Evolutionary conservation across 2,797 vertebrate genomes (phyloP).

Genomic region (Chaunax sp.): DNA sequence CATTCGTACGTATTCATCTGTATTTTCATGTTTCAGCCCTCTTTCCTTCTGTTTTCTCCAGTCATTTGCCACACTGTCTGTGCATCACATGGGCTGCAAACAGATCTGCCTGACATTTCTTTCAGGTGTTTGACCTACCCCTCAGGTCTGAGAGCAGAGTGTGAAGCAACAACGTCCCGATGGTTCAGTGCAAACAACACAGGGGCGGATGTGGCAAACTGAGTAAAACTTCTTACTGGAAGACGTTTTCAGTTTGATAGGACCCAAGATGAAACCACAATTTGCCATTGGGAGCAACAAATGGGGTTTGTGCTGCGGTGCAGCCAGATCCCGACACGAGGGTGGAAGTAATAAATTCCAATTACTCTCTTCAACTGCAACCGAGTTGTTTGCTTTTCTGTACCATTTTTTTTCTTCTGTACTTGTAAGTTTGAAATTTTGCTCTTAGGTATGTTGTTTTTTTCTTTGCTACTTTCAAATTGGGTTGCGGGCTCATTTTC

Average conservation of each 20-base stretch:
- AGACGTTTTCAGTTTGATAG: slow-evolving; percentile 56
- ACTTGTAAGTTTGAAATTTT: slow-evolving; percentile 53
- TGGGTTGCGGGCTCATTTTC: slow-evolving; percentile 43
- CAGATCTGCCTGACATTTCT: background rate
- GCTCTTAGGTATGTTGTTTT: slow-evolving; percentile 42
- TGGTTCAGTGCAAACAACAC: slow-evolving; percentile 38
- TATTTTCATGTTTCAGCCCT: background rate
- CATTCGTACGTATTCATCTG: background rate
- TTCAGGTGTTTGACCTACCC: slow-evolving; percentile 10
- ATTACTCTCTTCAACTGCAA: slow-evolving; percentile 47
- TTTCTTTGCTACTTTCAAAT: slow-evolving; percentile 56
- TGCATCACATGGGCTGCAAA: background rate
- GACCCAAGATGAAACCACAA: slow-evolving; percentile 64
- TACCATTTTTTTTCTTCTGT: background rate
- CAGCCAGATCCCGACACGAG: slow-evolving; percentile 39
- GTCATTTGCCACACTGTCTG: background rate
- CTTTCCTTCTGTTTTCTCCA: background rate
- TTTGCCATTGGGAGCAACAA: slow-evolving; percentile 59
- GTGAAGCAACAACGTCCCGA: slow-evolving; percentile 22
- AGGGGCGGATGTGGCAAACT: slow-evolving; percentile 53
- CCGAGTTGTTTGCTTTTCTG: slow-evolving; percentile 11
- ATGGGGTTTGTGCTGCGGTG: slow-evolving; percentile 40
- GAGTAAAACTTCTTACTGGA: slow-evolving; percentile 60
- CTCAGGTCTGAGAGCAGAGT: slow-evolving; percentile 23
- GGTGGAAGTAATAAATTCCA: slow-evolving; percentile 65